Evolutionary conservation across 2,113 vertebrate genomes (phyloP), one percentile per base, ranked within the genome.

Genomic region (Perccottus glenii): DNA sequence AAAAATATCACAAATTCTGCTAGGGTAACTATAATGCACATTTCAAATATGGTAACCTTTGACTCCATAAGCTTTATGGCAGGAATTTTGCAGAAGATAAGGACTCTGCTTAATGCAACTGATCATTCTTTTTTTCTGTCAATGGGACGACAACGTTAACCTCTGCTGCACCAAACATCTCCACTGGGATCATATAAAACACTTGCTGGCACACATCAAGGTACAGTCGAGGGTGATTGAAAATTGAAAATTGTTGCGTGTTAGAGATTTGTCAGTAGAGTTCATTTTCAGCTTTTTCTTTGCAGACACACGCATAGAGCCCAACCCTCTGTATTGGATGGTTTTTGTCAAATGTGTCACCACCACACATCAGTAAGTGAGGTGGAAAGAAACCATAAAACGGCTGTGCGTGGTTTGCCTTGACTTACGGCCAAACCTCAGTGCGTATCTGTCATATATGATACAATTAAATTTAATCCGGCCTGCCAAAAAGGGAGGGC

Each of bases 391-490:
- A 89, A 85, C 78, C 76, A 85, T 81, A 77, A 87, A 90, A 86
- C 68, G 64, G 72, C 70, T 77, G 14, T 75, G 73, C 81, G 73
- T 64, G 77, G 85, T 84, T 79, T 90, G 87, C 67, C 65, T 88
- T 85, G 87, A 91, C 61, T 84, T 64, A 67, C 55, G 9, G 75
- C 84, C 85, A 91, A 86, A 83, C 85, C 87, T 88, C 87, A 85
- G 67, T 84, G 75, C 58, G 71, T 83, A 80, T 81, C 81, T 81
- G 84, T 86, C 89, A 85, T 87, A 77, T 82, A 92, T 73, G 82
- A 90, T 84, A 83, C 81, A 87, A 86, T 89, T 86, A 88, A 87
- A 89, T 62, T 53, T 78, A 87, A 87, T 86, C 74, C 85, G 38
- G 76, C 77, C 82, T 82, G 85, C 75, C 80, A 81, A 68, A 68